Evolutionary conservation across 2,888 invertebrate genomes (phyloP), one percentile per base, ranked within the genome.

Genomic region (Notodonta ziczac): DNA sequence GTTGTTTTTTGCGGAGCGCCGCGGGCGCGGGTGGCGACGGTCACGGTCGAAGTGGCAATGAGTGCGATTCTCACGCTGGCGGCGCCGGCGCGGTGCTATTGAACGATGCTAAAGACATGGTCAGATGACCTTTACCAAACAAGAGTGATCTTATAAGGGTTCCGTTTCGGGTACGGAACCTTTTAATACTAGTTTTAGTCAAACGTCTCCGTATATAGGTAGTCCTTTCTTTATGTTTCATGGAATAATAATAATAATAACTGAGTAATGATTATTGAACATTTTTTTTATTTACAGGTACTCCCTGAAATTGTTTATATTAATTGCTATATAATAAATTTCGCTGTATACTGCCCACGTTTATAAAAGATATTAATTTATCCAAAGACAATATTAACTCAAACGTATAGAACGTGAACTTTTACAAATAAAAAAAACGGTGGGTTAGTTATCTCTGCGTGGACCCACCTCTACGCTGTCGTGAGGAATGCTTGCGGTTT

Each of bases 1-100:
- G 73, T 80, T 86, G 83, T 87, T 89, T 84, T 85, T 86, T 87
- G 84, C 80, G 80, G 66, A 73, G 65, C 70, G 70, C 78, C 80
- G 62, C 72, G 63, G 60, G 60, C 53, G 59, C 68, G 66, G 60
- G 60, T 60, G 65, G 63, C 69, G 39, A 67, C 62, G 72, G 86
- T 89, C 87, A 89, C 85, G 89, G 81, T 78, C 82, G 82, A 85
- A 73, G 78, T 79, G 83, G 76, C 82, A 80, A 73, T 76, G 76
- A 85, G 82, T 77, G 81, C 78, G 66, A 83, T 84, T 86, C 84
- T 83, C 85, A 85, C 84, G 83, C 72, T 76, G 78, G 69, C 60
- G 69, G 72, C 72, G 73, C 75, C 81, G 78, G 77, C 77, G 80
- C 83, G 82, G 77, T 78, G 82, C 78, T 80, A 76, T 68, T 54